Base-by-base conservation (phyloP, 2,113 vertebrate species). In the Rhodinocichla rosea region DNA sequence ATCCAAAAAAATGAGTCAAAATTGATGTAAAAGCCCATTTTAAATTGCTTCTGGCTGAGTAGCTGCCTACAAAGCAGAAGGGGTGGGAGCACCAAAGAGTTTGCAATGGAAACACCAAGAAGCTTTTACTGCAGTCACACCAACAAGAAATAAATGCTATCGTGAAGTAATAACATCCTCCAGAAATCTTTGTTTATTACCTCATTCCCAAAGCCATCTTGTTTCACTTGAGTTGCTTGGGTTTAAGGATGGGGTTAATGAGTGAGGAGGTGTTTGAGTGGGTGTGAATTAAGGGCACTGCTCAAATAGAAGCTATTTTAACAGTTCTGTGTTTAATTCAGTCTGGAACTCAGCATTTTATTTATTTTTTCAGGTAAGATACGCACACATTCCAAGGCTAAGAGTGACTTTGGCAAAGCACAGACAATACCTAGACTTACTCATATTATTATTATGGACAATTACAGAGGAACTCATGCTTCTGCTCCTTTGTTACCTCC, bases 261-360 rank as follows among this genome's bases (percentile, higher is more conserved):
- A 86, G 44, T 1, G 83, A 89, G 90, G 88, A 91, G 69, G 79
- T 89, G 87, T 78, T 40, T 87, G 76, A 62, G 86, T 87, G 82
- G 89, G 92, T 91, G 92, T 87, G 94, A 97, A 97, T 92, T 87
- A 53, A 90, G 89, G 81, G 89, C 11, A 1, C 79, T 83, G 78
- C 82, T 91, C 94, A 95, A 95, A 96, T 73, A 84, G 81, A 95
- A 94, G 24, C 62, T 89, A 73, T 85, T 92, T 88, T 88, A 94
- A 69, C 74, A 85, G 80, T 92, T 94, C 88, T 82, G 63, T 82
- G 88, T 92, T 95, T 95, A 79, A 89, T 90, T 90, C 27, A 92
- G 92, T 92, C 77, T 87, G 50, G 74, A 90, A 83, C 79, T 83
- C 80, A 68, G 76, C 70, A 65, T n/a, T 23, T 32, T 20, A 12